phyloP scores from a whole-genome alignment of 1,140 invertebrate species.

The Megathymus violae region DNA sequence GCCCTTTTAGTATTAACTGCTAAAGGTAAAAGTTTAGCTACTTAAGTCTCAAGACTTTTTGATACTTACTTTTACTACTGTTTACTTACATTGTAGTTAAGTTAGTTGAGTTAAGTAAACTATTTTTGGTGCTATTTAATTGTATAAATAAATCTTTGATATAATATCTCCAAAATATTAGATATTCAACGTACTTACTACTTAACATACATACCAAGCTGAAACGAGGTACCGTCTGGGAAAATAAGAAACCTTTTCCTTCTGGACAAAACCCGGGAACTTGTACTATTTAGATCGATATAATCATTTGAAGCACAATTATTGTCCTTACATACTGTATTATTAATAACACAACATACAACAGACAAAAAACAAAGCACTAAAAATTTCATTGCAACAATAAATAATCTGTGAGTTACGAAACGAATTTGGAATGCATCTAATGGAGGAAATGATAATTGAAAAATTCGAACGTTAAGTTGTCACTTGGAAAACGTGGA shows the following conservation, averaged over 20 bases:
- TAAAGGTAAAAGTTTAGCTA: no score
- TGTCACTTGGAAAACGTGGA: constrained; percentile 51
- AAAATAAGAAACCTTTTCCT: constrained; percentile 90
- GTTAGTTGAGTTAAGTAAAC: no score
- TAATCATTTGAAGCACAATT: constrained; percentile 40
- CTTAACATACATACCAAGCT: constrained; percentile 88
- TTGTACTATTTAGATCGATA: constrained; percentile 47
- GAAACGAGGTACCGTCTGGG: constrained; percentile 90
- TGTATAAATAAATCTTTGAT: no score
- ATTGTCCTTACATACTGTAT: constrained; percentile 40
- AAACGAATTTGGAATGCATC: constrained; percentile 27
- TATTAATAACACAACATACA: constrained; percentile 7
- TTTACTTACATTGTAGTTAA: no score
- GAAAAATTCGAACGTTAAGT: constrained; percentile 46
- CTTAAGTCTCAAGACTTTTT: no score
- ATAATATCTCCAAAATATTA: no score
- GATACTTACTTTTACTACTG: no score
- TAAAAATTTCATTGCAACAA: constrained; percentile 19
- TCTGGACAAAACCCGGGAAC: constrained; percentile 82
- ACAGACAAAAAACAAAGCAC: constrained; percentile 23
- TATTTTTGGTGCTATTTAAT: no score
- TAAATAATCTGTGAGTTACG: constrained; percentile 33
- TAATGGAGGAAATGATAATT: constrained; percentile 21
- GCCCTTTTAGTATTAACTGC: no score
- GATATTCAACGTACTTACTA: no score